Conservation (phyloP, 2,797 vertebrate species). For the Phalanger gymnotis region DNA sequence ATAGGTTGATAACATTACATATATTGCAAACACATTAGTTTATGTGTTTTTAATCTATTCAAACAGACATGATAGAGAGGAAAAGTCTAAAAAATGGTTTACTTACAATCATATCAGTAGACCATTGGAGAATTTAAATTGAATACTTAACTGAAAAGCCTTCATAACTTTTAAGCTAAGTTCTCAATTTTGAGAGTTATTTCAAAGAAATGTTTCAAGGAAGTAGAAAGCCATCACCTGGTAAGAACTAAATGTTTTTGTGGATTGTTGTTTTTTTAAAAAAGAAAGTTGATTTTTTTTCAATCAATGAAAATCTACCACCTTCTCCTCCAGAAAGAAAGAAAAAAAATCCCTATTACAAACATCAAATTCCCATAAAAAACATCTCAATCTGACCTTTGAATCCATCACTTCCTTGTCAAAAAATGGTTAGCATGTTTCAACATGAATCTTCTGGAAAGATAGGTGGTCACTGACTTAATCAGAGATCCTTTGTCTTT, state of each 20-base stretch:
- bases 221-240: not conserved
- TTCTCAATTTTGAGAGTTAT: not conserved
- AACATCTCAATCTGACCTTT: not conserved
- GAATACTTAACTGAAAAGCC: not conserved
- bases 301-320: not conserved
- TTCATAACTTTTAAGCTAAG: not conserved
- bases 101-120: not conserved
- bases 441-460: not conserved
- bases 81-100: not conserved
- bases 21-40: not conserved
- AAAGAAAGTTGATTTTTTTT: not conserved
- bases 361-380: not conserved
- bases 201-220: not conserved
- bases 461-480: not conserved
- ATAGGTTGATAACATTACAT: not conserved
- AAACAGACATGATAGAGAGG: not conserved
- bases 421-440: not conserved
- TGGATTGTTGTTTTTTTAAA: too few relatives aligned
- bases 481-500: not conserved
- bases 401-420: not conserved
- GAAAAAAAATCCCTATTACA: not conserved
- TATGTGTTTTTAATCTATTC: not conserved
- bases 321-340: not conserved
- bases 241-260: not conserved
- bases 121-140: not conserved